phyloP scores from a whole-genome alignment of 2,797 vertebrate species.

The Gastrophryne carolinensis region DNA sequence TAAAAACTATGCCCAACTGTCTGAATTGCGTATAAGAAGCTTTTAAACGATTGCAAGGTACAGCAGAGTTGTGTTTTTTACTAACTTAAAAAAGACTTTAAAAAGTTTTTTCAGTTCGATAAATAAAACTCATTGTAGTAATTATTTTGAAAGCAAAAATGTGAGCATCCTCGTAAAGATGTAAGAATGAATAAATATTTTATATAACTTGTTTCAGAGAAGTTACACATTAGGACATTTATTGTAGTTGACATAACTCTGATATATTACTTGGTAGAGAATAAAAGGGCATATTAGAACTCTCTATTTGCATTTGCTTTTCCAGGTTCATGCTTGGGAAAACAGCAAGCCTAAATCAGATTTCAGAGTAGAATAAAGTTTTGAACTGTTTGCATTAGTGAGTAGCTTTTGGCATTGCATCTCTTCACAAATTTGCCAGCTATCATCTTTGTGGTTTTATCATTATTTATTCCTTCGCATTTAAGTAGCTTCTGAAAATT shows the following conservation, averaged over 20 bases:
- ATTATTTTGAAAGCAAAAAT: too few relatives aligned
- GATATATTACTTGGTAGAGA: background rate
- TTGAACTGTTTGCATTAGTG: background rate
- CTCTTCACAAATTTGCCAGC: constrained; percentile 22
- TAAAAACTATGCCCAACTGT: too few relatives aligned
- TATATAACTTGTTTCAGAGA: too few relatives aligned
- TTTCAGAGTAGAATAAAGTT: background rate
- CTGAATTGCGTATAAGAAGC: too few relatives aligned
- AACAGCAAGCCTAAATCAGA: background rate
- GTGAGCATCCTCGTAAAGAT: too few relatives aligned
- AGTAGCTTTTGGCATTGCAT: constrained; percentile 14
- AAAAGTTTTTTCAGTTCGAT: too few relatives aligned
- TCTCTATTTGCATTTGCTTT: background rate
- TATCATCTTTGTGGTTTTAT: constrained; percentile 35
- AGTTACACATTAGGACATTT: too few relatives aligned
- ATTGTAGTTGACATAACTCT: background rate
- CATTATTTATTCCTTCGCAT: constrained; percentile 32
- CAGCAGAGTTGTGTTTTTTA: too few relatives aligned
- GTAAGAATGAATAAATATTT: too few relatives aligned
- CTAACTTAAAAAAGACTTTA: too few relatives aligned
- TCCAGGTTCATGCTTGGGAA: background rate
- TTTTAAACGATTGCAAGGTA: too few relatives aligned
- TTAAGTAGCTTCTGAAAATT: constrained; percentile 47
- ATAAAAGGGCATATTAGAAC: background rate
- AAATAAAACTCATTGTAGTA: too few relatives aligned